Percentiles rank a stretch among this genome's conserved stretches.
Evolutionary conservation across 2,113 vertebrate species (phyloP).

Genomic region (Hippocampus zosterae): DNA sequence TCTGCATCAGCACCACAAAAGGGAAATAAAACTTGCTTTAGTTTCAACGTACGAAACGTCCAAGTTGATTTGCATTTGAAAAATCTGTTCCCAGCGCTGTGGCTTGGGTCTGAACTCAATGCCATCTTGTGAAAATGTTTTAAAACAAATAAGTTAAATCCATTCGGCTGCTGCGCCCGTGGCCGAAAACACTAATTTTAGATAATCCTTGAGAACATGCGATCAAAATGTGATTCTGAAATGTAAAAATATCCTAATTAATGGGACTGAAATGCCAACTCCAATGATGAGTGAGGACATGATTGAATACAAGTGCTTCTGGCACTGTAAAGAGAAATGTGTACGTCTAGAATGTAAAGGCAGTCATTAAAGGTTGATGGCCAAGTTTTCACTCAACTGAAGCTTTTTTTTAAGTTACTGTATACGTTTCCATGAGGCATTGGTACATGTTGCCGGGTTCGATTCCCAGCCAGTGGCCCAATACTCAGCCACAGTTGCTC

Average conservation of each 20-base stretch:
- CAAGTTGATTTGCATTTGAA: neutral
- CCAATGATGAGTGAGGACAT: neutral
- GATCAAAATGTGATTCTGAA: neutral
- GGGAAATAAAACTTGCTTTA: neutral
- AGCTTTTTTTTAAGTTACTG: neutral
- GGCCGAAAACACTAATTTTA: neutral
- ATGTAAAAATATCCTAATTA: neutral
- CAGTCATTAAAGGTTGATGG: neutral
- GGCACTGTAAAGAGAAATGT: neutral
- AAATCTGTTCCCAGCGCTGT: neutral
- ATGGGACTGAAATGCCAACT: neutral
- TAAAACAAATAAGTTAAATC: neutral
- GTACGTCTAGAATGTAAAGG: neutral
- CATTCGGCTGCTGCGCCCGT: neutral
- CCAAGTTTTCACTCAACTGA: neutral
- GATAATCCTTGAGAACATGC: constrained; percentile 1
- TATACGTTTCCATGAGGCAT: neutral
- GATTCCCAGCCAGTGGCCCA: neutral
- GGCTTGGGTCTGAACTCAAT: neutral
- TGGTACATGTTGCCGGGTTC: neutral
- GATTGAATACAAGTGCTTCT: neutral
- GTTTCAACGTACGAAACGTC: neutral
- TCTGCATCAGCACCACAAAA: constrained; percentile 16
- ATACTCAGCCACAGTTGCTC: neutral
- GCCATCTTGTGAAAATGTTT: neutral